Conservation (phyloP, 1,140 invertebrate species). For the Drosophila nebulosa region DNA sequence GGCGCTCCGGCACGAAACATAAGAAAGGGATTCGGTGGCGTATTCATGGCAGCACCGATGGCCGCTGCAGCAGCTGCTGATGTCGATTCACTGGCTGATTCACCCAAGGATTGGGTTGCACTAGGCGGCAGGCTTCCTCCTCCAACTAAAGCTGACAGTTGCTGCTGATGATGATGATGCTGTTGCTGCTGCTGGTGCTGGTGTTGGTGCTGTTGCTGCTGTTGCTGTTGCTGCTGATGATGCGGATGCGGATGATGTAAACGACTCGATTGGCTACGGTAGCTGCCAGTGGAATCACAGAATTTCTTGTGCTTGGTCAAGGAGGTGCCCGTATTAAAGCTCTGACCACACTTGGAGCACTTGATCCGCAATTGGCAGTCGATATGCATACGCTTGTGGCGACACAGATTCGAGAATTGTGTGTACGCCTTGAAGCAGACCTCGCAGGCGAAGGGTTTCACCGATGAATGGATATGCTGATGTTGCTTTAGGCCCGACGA, state of each 20-base stretch:
- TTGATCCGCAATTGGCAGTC: slow-evolving; percentile 94
- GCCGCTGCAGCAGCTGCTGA: slow-evolving; percentile 10
- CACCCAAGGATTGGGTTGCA: background rate
- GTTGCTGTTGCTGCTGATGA: slow-evolving; percentile 43
- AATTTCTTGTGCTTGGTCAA: slow-evolving; percentile 92
- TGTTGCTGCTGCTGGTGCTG: slow-evolving; percentile 22
- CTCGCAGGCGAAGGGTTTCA: slow-evolving; percentile 98
- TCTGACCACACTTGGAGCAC: slow-evolving; percentile 95
- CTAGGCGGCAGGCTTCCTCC: slow-evolving; percentile 1
- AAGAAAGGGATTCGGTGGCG: slow-evolving; percentile 85
- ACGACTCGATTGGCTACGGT: slow-evolving; percentile 7
- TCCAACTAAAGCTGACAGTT: slow-evolving; percentile 12
- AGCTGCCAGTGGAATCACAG: slow-evolving; percentile 86
- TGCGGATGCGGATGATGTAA: slow-evolving; percentile 36
- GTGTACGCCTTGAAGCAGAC: slow-evolving; percentile 97
- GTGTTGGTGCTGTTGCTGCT: slow-evolving; percentile 37
- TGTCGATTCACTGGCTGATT: slow-evolving; percentile 17
- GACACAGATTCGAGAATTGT: slow-evolving; percentile 99
- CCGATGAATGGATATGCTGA: slow-evolving; percentile 98
- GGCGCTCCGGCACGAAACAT: slow-evolving; percentile 82
- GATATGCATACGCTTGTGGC: slow-evolving; percentile 99
- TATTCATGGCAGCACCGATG: slow-evolving; percentile 79
- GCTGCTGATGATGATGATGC: slow-evolving; percentile 15
- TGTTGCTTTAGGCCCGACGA: slow-evolving; percentile 99
- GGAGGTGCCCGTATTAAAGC: slow-evolving; percentile 93